Evolutionary conservation across 2,888 invertebrate species (phyloP).

Genomic region (Amorpha juglandis): DNA sequence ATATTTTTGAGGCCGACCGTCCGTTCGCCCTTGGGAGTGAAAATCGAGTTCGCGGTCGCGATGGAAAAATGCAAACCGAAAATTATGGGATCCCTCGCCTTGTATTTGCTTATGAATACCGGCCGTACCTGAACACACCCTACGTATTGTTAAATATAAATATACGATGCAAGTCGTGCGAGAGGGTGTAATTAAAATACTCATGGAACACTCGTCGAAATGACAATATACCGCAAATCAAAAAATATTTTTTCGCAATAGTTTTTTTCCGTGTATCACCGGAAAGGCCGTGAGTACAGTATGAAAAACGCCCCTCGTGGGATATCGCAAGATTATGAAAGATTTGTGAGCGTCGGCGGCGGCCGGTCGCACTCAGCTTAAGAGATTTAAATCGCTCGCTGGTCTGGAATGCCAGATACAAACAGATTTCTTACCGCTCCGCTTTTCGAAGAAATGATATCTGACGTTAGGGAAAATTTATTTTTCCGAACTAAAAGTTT

Average conservation of each 20-base stretch:
- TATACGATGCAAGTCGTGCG: slow-evolving; percentile 63
- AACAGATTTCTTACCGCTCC: slow-evolving; percentile 77
- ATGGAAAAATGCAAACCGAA: slow-evolving; percentile 85
- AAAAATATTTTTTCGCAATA: slow-evolving; percentile 48
- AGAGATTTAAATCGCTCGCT: slow-evolving; percentile 83
- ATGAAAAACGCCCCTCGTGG: slow-evolving; percentile 78
- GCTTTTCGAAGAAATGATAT: slow-evolving; percentile 60
- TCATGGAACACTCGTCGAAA: slow-evolving; percentile 48
- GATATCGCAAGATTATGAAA: slow-evolving; percentile 81
- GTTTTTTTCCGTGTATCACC: slow-evolving; percentile 51
- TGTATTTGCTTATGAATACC: slow-evolving; percentile 84
- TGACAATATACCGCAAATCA: slow-evolving; percentile 33
- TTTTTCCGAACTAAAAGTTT: slow-evolving; percentile 2
- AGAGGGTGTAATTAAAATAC: slow-evolving; percentile 73
- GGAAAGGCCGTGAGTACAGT: slow-evolving; percentile 57
- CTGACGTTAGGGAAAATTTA: slow-evolving; percentile 17
- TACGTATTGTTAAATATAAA: slow-evolving; percentile 66
- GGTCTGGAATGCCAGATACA: slow-evolving; percentile 81
- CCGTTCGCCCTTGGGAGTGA: slow-evolving; percentile 81
- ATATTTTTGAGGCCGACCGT: slow-evolving; percentile 83
- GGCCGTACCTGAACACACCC: slow-evolving; percentile 64
- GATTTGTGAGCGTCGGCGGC: slow-evolving; percentile 81
- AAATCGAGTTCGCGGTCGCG: slow-evolving; percentile 83
- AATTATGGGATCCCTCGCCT: slow-evolving; percentile 82
- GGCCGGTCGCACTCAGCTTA: slow-evolving; percentile 78